These are phyloP conservation scores for Shargacucullia verbasci DNA, from an alignment of 2,888 invertebrate genomes.

Conservation along the genomic window DNA sequence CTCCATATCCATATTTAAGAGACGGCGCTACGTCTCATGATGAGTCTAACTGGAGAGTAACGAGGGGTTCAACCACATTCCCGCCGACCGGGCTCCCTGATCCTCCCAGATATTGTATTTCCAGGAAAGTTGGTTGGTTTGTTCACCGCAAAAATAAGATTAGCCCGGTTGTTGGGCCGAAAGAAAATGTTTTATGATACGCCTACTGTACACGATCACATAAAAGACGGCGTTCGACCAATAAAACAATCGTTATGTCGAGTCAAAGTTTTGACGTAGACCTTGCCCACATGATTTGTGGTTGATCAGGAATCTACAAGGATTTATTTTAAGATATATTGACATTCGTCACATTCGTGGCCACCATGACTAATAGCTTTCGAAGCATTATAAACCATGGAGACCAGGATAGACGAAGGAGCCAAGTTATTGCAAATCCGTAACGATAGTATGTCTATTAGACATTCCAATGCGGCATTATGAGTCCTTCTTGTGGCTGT, in stretches of 20 bases:
- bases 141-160: constrained; percentile 75
- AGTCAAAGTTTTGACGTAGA: constrained; percentile 65
- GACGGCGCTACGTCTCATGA: constrained; percentile 65
- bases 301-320: constrained; percentile 70
- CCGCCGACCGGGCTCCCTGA: constrained; percentile 37
- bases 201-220: constrained; percentile 73
- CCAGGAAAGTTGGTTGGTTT: constrained; percentile 65
- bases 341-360: constrained; percentile 26
- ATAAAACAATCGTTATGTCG: constrained; percentile 77
- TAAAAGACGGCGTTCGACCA: constrained; percentile 68
- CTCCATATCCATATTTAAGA: constrained; percentile 69
- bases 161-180: constrained; percentile 61
- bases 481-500: constrained; percentile 50
- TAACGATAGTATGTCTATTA: constrained; percentile 43
- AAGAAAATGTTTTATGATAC: constrained; percentile 79
- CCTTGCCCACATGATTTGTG: constrained; percentile 74
- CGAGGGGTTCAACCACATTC: constrained; percentile 26
- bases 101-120: constrained; percentile 61
- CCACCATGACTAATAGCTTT: constrained; percentile 21
- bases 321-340: constrained; percentile 40
- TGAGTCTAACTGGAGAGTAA: constrained; percentile 59
- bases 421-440: constrained; percentile 53
- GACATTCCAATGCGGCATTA: constrained; percentile 58
- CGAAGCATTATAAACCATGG: constrained; percentile 27
- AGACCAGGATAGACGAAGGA: constrained; percentile 47